Evolutionary conservation across 2,888 invertebrate species (phyloP).

Genomic region (Drosophila siamana): DNA sequence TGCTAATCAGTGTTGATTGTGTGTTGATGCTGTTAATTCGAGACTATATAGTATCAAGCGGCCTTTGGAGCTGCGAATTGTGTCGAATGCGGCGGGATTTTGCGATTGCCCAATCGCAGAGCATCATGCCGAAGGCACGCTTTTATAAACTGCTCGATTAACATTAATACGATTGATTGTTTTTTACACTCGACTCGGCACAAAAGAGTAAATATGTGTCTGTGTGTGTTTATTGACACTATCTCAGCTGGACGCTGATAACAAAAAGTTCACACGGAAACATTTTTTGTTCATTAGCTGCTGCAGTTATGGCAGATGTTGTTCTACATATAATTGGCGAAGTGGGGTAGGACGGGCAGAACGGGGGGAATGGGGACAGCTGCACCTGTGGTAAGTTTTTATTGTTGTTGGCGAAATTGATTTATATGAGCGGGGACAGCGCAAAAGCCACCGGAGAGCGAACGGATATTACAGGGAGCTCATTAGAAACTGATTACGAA

Average conservation of each 20-base stretch:
- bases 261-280: slow-evolving; percentile 74
- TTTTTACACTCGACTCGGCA: slow-evolving; percentile 3
- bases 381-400: slow-evolving; percentile 71
- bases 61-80: slow-evolving; percentile 1
- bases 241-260: slow-evolving; percentile 68
- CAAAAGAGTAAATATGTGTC: neutral
- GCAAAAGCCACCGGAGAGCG: slow-evolving; percentile 23
- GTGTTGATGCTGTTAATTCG: neutral
- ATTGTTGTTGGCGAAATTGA: slow-evolving; percentile 37
- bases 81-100: neutral
- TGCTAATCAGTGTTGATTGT: slow-evolving; percentile 18
- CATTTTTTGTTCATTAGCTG: slow-evolving; percentile 58
- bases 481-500: slow-evolving; percentile 15
- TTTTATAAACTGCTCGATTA: slow-evolving; percentile 52
- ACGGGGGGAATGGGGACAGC: neutral
- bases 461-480: slow-evolving; percentile 33
- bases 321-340: no score
- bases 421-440: slow-evolving; percentile 49
- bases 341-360: neutral
- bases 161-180: slow-evolving; percentile 38
- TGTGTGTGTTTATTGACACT: slow-evolving; percentile 30
- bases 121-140: slow-evolving; percentile 67
- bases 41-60: slow-evolving; percentile 6
- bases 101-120: slow-evolving; percentile 6
- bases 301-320: slow-evolving; percentile 62